Conservation (phyloP, 1,140 invertebrate species). For the Limonius californicus region DNA sequence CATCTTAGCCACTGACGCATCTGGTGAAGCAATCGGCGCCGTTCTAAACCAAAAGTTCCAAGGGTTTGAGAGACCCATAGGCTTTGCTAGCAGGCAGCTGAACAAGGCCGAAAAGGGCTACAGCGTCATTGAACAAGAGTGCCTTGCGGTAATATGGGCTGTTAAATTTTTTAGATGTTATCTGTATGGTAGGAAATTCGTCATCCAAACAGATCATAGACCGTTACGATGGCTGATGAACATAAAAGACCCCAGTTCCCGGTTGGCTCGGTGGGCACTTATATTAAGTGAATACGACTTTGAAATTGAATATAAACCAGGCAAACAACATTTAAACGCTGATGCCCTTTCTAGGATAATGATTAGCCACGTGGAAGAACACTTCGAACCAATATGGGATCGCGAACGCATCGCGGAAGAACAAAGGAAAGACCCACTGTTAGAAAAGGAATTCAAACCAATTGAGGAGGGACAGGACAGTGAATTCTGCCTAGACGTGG, state of each 20-base stretch:
- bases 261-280: neutral
- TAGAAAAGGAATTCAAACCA: no score
- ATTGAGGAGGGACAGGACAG: no score
- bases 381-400: no score
- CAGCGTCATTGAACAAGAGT: conserved; percentile 45
- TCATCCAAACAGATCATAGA: neutral
- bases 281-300: neutral
- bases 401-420: no score
- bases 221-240: neutral
- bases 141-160: conserved; percentile 43
- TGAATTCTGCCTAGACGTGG: no score
- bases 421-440: no score
- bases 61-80: neutral
- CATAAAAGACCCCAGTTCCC: neutral
- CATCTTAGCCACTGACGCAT: conserved; percentile 41
- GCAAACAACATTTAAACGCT: no score
- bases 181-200: conserved; percentile 43
- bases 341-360: no score
- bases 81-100: conserved; percentile 36
- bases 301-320: no score
- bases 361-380: no score
- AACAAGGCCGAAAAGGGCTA: conserved; percentile 47
- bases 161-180: conserved; percentile 42
- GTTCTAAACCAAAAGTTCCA: conserved; percentile 37
- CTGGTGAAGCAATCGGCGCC: conserved; percentile 37